Base-by-base conservation (phyloP, 1,140 invertebrate genomes). In the Euglossa dilemma region DNA sequence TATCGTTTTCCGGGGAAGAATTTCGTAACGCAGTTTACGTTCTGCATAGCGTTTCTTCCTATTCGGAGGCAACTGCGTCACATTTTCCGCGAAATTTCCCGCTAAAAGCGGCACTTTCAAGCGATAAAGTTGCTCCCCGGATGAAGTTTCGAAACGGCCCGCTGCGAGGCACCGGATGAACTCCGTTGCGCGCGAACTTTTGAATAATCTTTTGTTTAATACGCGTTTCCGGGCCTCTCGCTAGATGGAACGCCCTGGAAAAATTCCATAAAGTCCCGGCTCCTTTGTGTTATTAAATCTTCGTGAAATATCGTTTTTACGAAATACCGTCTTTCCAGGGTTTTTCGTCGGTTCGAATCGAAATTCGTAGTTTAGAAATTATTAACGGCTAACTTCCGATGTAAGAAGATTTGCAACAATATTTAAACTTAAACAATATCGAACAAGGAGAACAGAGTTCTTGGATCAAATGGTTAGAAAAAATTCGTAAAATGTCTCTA, bases 171-270 rank as follows among this genome's bases (percentile, higher is more conserved):
- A 43, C 59, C 59, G 45, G 28, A 52, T 43, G 47, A 64, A 64
- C 18, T 43, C 18, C n/a, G n/a, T 50, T 63, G 52, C 45, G 25
- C 74, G 59, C 11, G 16, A 64, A 76, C 36, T 64, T 76, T 52
- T n/a, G 57, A 76, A 76, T 76, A 52, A 64, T 52, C 74, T 47
- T 52, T 63, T 52, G 59, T 36, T 64, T 76, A 64, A 76, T 50
- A 45, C 45, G n/a, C 28, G 47, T 50, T 36, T 36, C 5, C 74
- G 47, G 18, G 18, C n/a, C 28, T 75, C 20, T 18, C 16, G 6
- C 11, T 18, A 0, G 3, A 47, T 20, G 56, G 2, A 20, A 59
- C 14, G 12, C 45, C 6, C 16, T 20, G 16, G 56, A 23, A 72
- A 56, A 14, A 72, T 56, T 56, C 50, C 28, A 70, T 11, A 52